These are phyloP conservation scores for Dendroctonus ponderosae DNA, from an alignment of 1,140 invertebrate species.

Conservation along the genomic window DNA sequence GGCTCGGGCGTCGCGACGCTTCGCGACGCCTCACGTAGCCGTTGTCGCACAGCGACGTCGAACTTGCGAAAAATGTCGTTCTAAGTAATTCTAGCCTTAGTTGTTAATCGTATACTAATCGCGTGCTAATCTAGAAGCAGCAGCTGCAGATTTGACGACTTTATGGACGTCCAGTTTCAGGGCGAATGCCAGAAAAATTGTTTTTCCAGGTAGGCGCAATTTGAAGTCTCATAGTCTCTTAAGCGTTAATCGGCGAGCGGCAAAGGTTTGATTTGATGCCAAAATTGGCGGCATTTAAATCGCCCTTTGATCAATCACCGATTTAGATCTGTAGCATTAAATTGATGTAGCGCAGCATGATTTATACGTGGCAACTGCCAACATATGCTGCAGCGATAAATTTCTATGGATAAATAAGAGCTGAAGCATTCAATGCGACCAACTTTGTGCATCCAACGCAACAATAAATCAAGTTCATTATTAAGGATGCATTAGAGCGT, in stretches of 20 bases:
- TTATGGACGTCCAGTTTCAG: slow-evolving; percentile 8
- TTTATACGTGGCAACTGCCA: slow-evolving; percentile 20
- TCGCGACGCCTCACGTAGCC: slow-evolving; percentile 10
- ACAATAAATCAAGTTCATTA: slow-evolving; percentile 32
- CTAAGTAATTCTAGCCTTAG: slow-evolving; percentile 17
- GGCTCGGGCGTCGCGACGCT: slow-evolving; percentile 24
- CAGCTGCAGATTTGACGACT: slow-evolving; percentile 4
- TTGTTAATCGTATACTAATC: slow-evolving; percentile 25
- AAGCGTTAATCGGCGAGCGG: neutral
- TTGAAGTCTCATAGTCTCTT: neutral
- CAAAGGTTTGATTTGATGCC: neutral
- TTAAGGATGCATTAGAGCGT: slow-evolving; percentile 29
- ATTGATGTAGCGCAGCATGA: slow-evolving; percentile 10
- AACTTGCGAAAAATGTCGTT: slow-evolving; percentile 15
- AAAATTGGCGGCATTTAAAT: neutral
- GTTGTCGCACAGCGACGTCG: slow-evolving; percentile 11
- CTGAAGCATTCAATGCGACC: slow-evolving; percentile 28
- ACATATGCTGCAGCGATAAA: slow-evolving; percentile 30
- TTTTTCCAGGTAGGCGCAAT: slow-evolving; percentile 6
- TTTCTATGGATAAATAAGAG: slow-evolving; percentile 28
- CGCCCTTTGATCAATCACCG: slow-evolving; percentile 1
- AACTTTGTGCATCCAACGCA: slow-evolving; percentile 29
- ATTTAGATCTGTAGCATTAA: slow-evolving; percentile 11
- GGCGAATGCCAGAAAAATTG: slow-evolving; percentile 3
- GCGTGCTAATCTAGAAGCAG: slow-evolving; percentile 17